A percentile compares a stretch with the other conserved stretches of the same genome.
These are phyloP conservation scores for Zoanthus gigantus DNA, from an alignment of 92 coral and sea anemone genomes.

Conservation along the genomic window DNA sequence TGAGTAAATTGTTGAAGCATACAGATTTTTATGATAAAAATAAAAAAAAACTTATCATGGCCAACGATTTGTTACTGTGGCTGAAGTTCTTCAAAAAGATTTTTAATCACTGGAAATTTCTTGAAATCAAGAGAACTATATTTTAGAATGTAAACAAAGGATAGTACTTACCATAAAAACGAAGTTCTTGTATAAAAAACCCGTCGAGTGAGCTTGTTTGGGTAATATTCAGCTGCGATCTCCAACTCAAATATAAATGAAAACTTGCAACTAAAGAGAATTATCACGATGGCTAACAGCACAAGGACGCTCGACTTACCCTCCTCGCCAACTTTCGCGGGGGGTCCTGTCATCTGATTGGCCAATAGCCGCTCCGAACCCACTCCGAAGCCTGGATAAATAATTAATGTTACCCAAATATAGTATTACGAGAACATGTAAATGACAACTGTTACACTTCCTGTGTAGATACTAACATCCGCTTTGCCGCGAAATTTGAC, in stretches of 20 bases:
- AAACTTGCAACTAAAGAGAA: conserved; percentile 82
- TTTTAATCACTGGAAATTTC: conserved; percentile 47
- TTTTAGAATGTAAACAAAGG: conserved; percentile 50
- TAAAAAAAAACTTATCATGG: conserved; percentile 6
- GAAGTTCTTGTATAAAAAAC: conserved; percentile 13
- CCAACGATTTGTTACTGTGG: conserved; percentile 21
- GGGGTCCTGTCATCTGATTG: conserved; percentile 98
- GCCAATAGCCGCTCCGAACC: conserved; percentile 71
- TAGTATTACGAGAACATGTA: conserved; percentile 66
- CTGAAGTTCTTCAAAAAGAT: conserved; percentile 48
- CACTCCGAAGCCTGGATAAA: conserved; percentile 63
- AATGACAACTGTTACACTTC: conserved; percentile 71
- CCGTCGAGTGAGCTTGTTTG: conserved; percentile 54
- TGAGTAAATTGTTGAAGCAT: conserved; percentile 29
- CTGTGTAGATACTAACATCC: conserved; percentile 91
- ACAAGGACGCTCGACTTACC: conserved; percentile 99
- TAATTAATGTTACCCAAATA: conserved; percentile 77
- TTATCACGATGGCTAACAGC: conserved; percentile 93
- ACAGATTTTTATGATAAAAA: conserved; percentile 37
- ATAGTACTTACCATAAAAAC: conserved; percentile 78
- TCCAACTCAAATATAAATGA: conserved; percentile 64
- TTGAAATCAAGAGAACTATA: conserved; percentile 49
- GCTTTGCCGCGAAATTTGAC: conserved; percentile 87
- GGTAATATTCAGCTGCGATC: conserved; percentile 73
- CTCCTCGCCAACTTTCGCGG: conserved; percentile 96